Percentiles rank a stretch among this genome's conserved stretches.
Conservation (phyloP, 2,888 invertebrate genomes). For the Sphinx pinastri region DNA sequence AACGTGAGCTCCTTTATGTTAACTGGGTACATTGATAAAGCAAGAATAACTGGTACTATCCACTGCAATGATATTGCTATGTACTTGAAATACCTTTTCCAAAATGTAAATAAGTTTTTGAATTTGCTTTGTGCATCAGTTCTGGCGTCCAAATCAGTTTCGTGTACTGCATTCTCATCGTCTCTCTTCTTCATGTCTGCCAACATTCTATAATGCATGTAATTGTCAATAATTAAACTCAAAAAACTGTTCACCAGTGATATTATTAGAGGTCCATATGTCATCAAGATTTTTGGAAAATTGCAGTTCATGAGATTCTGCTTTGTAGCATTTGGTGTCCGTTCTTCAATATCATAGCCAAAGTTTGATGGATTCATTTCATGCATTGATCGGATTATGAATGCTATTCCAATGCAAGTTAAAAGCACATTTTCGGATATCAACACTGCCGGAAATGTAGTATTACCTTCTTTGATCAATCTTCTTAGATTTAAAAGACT, state of each 20-base stretch:
- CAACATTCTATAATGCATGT: slow-evolving; percentile 71
- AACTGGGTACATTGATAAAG: slow-evolving; percentile 69
- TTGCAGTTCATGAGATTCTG: slow-evolving; percentile 52
- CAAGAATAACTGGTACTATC: slow-evolving; percentile 65
- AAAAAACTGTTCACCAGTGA: slow-evolving; percentile 75
- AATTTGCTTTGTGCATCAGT: slow-evolving; percentile 25
- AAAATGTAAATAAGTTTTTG: slow-evolving; percentile 43
- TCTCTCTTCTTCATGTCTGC: slow-evolving; percentile 55
- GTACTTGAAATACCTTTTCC: slow-evolving; percentile 62
- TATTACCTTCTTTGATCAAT: slow-evolving; percentile 54
- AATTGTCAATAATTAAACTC: slow-evolving; percentile 71
- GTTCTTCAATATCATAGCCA: slow-evolving; percentile 52
- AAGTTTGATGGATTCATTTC: slow-evolving; percentile 54
- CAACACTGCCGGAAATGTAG: slow-evolving; percentile 58
- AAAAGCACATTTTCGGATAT: slow-evolving; percentile 73
- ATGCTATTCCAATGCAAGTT: slow-evolving; percentile 70
- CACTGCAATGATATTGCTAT: slow-evolving; percentile 68
- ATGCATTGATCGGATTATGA: slow-evolving; percentile 58
- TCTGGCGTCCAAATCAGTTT: slow-evolving; percentile 45
- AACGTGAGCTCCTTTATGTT: slow-evolving; percentile 51
- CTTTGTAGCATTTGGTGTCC: slow-evolving; percentile 44
- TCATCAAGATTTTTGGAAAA: slow-evolving; percentile 58
- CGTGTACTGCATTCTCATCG: slow-evolving; percentile 60
- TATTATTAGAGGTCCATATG: slow-evolving; percentile 70
- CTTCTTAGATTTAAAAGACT: slow-evolving; percentile 68